Percentiles rank a stretch among this genome's conserved stretches.
These are phyloP conservation scores for Phaenicophaeus curvirostris DNA, from an alignment of 2,797 vertebrate species.

Conservation along the genomic window DNA sequence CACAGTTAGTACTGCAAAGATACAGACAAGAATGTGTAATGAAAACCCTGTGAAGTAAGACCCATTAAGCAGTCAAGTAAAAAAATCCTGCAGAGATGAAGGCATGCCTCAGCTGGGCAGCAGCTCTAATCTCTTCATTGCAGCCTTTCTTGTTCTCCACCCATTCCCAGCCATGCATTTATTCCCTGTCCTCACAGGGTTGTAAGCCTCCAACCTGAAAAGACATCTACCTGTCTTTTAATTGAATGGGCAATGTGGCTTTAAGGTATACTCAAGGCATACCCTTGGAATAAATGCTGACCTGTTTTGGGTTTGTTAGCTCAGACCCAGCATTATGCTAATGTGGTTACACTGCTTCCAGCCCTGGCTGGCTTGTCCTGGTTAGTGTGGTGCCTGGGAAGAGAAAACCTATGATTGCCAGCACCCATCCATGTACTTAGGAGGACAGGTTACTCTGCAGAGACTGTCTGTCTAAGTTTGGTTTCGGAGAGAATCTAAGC, in stretches of 20 bases:
- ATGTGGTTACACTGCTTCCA: background rate
- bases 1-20: background rate
- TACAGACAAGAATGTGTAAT: background rate
- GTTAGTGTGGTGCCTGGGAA: background rate
- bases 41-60: conserved; percentile 22
- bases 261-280: background rate
- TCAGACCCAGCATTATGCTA: background rate
- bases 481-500: background rate
- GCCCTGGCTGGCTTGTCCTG: background rate
- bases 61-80: conserved; percentile 12
- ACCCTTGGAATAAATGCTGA: background rate
- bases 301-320: background rate
- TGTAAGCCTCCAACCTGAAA: background rate
- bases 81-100: conserved; percentile 35
- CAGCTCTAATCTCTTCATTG: background rate
- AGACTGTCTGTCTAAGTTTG: background rate
- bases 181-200: background rate
- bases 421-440: accelerated
- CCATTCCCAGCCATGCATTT: background rate
- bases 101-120: background rate
- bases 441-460: background rate
- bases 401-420: background rate
- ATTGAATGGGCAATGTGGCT: background rate
- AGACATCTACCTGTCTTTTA: background rate
- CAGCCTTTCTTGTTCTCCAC: background rate